These are phyloP conservation scores for human DNA, from an alignment of 2,113 vertebrate genomes.

Conservation along the genomic window DNA sequence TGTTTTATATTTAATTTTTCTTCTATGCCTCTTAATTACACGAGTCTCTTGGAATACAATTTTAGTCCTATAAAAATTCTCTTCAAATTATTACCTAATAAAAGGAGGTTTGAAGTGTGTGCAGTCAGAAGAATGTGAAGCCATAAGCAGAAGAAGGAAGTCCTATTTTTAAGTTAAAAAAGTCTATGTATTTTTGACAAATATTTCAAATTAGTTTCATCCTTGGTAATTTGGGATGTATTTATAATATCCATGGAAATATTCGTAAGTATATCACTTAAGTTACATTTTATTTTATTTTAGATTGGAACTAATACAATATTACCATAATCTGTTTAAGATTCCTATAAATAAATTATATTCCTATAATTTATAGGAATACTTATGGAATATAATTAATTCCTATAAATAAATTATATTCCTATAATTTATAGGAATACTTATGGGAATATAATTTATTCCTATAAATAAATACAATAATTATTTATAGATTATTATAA, in stretches of 20 bases:
- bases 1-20: background rate
- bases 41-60: background rate
- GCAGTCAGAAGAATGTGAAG: background rate
- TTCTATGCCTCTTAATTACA: background rate
- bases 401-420: too few relatives aligned
- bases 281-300: background rate
- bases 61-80: background rate
- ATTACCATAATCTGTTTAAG: background rate
- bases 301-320: background rate
- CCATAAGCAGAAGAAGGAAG: background rate
- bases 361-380: too few relatives aligned
- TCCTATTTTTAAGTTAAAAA: background rate
- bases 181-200: background rate
- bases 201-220: background rate
- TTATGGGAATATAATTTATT: too few relatives aligned
- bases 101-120: background rate
- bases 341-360: too few relatives aligned
- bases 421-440: too few relatives aligned
- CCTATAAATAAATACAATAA: too few relatives aligned
- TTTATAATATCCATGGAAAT: background rate
- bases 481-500: too few relatives aligned
- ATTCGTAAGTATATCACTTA: background rate
- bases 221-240: background rate
- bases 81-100: background rate
- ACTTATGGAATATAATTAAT: too few relatives aligned